Evolutionary conservation across 2,888 invertebrate species (phyloP), one percentile per base, ranked within the genome.

Genomic region (Cheilosia scutellata): DNA sequence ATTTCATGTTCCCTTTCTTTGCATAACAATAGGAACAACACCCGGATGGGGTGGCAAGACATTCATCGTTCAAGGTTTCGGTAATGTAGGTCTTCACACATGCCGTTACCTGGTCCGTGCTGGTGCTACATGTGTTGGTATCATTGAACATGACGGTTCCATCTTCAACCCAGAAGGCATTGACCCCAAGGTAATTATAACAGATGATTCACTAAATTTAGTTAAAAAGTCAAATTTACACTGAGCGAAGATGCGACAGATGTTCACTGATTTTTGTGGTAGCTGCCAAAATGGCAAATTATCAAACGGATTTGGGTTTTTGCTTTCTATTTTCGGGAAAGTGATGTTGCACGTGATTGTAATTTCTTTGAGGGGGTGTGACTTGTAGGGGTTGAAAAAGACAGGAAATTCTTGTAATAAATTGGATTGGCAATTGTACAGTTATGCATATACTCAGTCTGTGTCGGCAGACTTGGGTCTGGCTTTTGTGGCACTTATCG

Each of bases 41-140:
- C 92, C 93, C 76, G 93, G 93, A 76, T 92, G 93, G 91, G 95
- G 96, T 65, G 94, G 95, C 91, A 94, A 97, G 92, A 96, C 96
- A 4, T 96, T 96, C 89, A 96, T 97, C 89, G 93, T 97, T 58
- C 94, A 96, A 92, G 96, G 96, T 62, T 95, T 95, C 90, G 96
- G 96, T 91, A 97, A 97, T 92, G 97, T 97, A 70, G 97, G 97
- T 89, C 94, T 95, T 87, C 96, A 95, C 92, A 94, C 96, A 13
- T 95, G 95, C 90, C 91, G 95, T 57, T 96, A 96, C 90, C 93
- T 96, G 83, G 93, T 94, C 88, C 92, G 95, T 83, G 94, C 94
- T 55, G 96, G 96, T 20, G 96, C 95, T 66, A 95, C 94, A 90
- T 94, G 95, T 89, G 93, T 96, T 87, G 96, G 96, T 60, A 94